phyloP scores from a whole-genome alignment of 2,888 invertebrate genomes.

The Stratiomys singularior region DNA sequence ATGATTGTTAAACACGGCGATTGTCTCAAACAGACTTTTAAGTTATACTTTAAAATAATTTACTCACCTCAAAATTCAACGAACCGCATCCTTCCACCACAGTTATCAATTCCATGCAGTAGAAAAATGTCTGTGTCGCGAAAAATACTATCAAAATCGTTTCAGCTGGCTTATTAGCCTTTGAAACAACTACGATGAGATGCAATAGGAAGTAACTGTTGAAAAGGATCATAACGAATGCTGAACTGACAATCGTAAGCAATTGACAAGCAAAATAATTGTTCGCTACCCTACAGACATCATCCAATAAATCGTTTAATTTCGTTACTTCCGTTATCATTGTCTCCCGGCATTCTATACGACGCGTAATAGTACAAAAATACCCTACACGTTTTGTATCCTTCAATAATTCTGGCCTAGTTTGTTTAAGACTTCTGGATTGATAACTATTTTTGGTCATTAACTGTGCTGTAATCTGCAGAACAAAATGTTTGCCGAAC shows the following conservation, averaged over 20 bases:
- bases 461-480: background rate
- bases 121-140: background rate
- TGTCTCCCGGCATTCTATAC: background rate
- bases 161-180: too few species aligned
- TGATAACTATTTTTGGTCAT: background rate
- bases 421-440: background rate
- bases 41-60: background rate
- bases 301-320: background rate
- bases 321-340: background rate
- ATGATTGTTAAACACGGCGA: too few species aligned
- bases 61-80: conserved; percentile 13
- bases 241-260: background rate
- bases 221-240: conserved; percentile 14
- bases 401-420: background rate
- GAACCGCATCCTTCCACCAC: background rate
- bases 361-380: background rate
- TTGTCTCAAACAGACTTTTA: background rate
- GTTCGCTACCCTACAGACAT: background rate
- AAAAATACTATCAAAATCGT: too few species aligned
- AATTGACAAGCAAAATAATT: conserved; percentile 11
- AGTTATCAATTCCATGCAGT: background rate
- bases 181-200: too few species aligned
- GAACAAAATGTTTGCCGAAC: background rate
- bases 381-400: background rate
- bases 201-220: background rate